Evolutionary conservation across 2,113 vertebrate species (phyloP).

Genomic region (Epinephelus cyanopodus): DNA sequence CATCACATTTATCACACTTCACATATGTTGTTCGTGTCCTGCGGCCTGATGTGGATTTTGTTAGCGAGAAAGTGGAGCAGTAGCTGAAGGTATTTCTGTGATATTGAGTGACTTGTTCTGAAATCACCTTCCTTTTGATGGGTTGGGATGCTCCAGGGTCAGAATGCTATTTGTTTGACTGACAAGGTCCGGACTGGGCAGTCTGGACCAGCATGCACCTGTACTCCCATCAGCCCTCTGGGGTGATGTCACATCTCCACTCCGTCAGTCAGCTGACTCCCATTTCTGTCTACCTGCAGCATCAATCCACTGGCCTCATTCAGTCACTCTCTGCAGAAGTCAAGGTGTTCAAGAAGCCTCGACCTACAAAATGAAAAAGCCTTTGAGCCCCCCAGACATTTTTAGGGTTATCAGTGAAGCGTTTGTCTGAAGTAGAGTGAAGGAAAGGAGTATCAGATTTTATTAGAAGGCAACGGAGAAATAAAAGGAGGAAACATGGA

Average conservation of each 20-base stretch:
- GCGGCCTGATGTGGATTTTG: slow-evolving; percentile 15
- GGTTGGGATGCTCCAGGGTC: slow-evolving; percentile 44
- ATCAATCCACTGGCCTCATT: slow-evolving; percentile 72
- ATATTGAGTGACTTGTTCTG: slow-evolving; percentile 32
- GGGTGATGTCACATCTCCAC: slow-evolving; percentile 54
- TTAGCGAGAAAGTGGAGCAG: slow-evolving; percentile 35
- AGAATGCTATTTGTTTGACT: slow-evolving; percentile 55
- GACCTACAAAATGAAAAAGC: slow-evolving; percentile 31
- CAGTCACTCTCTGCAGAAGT: slow-evolving; percentile 54
- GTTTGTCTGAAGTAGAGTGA: neutral
- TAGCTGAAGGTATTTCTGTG: slow-evolving; percentile 31
- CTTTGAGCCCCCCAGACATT: slow-evolving; percentile 23
- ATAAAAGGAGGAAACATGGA: neutral
- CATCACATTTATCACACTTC: slow-evolving; percentile 11
- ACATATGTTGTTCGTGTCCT: slow-evolving; percentile 19
- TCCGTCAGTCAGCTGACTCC: slow-evolving; percentile 51
- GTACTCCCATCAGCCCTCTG: slow-evolving; percentile 54
- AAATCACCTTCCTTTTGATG: slow-evolving; percentile 30
- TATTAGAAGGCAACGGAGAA: neutral
- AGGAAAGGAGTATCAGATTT: neutral
- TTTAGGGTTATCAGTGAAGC: slow-evolving; percentile 7
- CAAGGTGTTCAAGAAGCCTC: slow-evolving; percentile 52
- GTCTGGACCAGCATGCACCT: slow-evolving; percentile 67
- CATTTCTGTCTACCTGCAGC: slow-evolving; percentile 60
- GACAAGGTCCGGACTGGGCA: slow-evolving; percentile 34